Base-by-base conservation (phyloP, 2,113 vertebrate species). In the Dipodomys spectabilis region DNA sequence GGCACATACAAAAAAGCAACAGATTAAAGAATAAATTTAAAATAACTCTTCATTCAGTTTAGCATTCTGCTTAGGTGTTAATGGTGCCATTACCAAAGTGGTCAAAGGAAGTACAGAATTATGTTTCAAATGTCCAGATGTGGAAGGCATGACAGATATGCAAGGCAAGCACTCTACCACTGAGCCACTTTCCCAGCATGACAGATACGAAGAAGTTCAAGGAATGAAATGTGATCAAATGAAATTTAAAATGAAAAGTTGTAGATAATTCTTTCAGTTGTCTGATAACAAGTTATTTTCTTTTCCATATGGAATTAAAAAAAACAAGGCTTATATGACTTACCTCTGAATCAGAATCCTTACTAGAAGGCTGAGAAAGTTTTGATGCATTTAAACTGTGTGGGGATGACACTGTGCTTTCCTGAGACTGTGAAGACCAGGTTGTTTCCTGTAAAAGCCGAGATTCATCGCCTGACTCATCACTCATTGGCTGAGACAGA, bases 261-360 rank as follows among this genome's bases (percentile, higher is more conserved):
- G 5, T 0, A 84, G 32, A 57, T 8, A 83, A 80, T 67, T 30
- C 77, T 62, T 71, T 86, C 62, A 81, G 25, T 49, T 20, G 2
- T 30, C 16, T 65, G 53, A 72, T 25, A 73, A 82, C 15, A 83
- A 0, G 5, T 7, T 32, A 28, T 45, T 92, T 84, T 77, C 74
- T 32, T 25, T 91, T 8, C 12, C 0, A 23, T 5, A 30, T 71
- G n/a, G 45, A 71, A 44, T 69, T 96, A 68, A 83, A 97, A 97
- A 97, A 82, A 49, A 10, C 2, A 89, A 81, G 7, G 19, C 53
- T 83, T 39, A 35, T 0, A 32, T 88, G 93, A 95, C 97, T 97
- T 96, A 98, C 98, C 96, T 98, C 94, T 87, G 82, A 89, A 84
- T 94, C 53, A 0, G 95, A 96, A 82, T 75, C 90, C 15, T 91